Base-by-base conservation (phyloP, 2,113 vertebrate genomes). In the Vidua chalybeata region DNA sequence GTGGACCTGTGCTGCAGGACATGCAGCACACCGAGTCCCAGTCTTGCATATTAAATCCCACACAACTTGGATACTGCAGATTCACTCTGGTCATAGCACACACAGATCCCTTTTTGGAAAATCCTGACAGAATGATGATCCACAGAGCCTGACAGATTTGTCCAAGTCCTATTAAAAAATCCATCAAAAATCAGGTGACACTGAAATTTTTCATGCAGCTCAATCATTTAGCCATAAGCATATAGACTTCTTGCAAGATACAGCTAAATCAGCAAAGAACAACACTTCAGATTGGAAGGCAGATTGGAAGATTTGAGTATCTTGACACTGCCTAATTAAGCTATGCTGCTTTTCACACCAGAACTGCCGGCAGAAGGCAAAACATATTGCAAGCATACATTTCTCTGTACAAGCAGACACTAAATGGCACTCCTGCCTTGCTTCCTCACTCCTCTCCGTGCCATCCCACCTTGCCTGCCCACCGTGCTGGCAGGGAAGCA, bases 321-420 rank as follows among this genome's bases (percentile, higher is more conserved):
- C 94, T 97, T 95, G 93, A 92, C 96, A 94, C 92, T 71, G 63
- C 93, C 90, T 97, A 96, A 97, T 96, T 96, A 96, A 97, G 93
- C 85, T 94, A 49, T 94, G 86, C 93, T 95, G 93, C 93, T 97
- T 95, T 96, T 96, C 96, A 75, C 93, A 96, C 90, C 92, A 89
- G 69, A 71, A 84, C 86, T 94, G 93, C 80, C 45, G 13, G 87
- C 93, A 96, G 96, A 97, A 96, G 94, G 94, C 52, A 92, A 96
- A 96, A 86, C 94, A 96, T 96, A 92, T 93, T 97, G 94, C 90
- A 39, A 78, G 90, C 93, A 95, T 77, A 89, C 79, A 93, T 80
- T 14, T 94, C 92, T 80, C 73, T 72, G 82, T 49, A 80, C 85
- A 88, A 81, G 3, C 92, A 95, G 87, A 85, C 93, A 90, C 79